Evolutionary conservation across 2,888 invertebrate genomes (phyloP), one percentile per base, ranked within the genome.

Genomic region (Ochropacha duplaris): DNA sequence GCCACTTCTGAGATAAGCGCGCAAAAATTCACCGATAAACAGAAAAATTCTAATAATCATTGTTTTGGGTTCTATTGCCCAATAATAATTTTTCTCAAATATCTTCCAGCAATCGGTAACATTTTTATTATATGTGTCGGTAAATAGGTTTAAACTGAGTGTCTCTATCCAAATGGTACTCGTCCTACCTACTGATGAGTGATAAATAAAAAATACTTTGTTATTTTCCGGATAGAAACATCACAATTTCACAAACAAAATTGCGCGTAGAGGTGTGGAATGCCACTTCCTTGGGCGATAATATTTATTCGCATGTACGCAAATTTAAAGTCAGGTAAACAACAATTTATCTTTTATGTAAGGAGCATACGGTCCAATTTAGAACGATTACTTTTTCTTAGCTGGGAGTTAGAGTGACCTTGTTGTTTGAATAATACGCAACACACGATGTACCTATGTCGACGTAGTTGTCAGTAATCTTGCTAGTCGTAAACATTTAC

Each of bases 361-460:
- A 57, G 69, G 61, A 63, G 57, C 55, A 72, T 87, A 90, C 69
- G 82, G 86, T 84, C 74, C 74, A 86, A 79, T 83, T 63, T 87
- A 71, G 76, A 66, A 76, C 71, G 81, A 60, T 57, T 58, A 58
- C 57, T 63, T 71, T 76, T 76, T 78, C 79, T 78, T 69, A 69
- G 78, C 67, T 62, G 72, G 70, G 65, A 69, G 78, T 79, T 28
- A 75, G 69, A 72, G 61, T 79, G 86, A 75, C 90, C 91, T 91
- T 91, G 90, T 71, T 65, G 66, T 68, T 84, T 84, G 83, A 90
- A 89, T 89, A 88, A 87, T 88, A 87, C 90, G 88, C 88, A 87
- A 80, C 85, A 83, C 76, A 74, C 77, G 74, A 72, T 75, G 60
- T 69, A 68, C 72, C 81, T 81, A 78, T 73, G 77, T 74, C 70